These are phyloP conservation scores for Panulirus ornatus DNA, from an alignment of 1,140 invertebrate genomes.

Conservation along the genomic window DNA sequence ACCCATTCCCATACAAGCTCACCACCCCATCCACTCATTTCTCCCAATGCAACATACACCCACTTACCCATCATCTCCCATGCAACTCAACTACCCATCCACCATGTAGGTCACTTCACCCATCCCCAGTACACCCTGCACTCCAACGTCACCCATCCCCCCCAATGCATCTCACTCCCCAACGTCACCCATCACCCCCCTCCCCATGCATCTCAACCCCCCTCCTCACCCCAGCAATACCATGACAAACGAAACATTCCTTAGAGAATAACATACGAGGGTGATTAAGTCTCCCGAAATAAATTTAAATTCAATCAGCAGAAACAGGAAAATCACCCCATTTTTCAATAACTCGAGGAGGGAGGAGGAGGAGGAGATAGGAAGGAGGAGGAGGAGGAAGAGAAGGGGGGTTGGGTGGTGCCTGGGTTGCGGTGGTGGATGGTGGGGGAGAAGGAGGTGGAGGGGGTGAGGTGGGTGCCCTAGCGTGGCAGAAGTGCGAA, in stretches of 20 bases:
- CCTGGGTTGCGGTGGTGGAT: neutral
- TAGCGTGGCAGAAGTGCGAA: constrained; percentile 52
- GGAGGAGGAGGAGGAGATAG: neutral
- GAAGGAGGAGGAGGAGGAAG: neutral
- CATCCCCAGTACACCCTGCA: neutral
- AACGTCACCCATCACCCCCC: neutral
- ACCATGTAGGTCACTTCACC: neutral
- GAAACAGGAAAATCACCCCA: constrained; percentile 61
- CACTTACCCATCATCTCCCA: neutral
- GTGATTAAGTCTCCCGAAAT: constrained; percentile 65
- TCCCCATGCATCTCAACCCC: neutral
- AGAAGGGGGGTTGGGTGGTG: neutral
- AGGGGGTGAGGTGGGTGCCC: constrained; percentile 6
- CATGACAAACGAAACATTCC: constrained; percentile 38
- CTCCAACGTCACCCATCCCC: neutral
- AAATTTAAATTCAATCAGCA: constrained; percentile 70
- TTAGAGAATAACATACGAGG: constrained; percentile 43
- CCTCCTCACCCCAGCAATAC: neutral
- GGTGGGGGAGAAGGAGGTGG: neutral
- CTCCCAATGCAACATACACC: neutral
- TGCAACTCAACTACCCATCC: neutral
- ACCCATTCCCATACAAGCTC: too few species aligned
- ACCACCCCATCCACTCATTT: neutral
- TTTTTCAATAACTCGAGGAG: constrained; percentile 59
- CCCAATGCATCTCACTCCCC: neutral